Base-by-base conservation (phyloP, 2,113 vertebrate species). In the Siniperca knerii region DNA sequence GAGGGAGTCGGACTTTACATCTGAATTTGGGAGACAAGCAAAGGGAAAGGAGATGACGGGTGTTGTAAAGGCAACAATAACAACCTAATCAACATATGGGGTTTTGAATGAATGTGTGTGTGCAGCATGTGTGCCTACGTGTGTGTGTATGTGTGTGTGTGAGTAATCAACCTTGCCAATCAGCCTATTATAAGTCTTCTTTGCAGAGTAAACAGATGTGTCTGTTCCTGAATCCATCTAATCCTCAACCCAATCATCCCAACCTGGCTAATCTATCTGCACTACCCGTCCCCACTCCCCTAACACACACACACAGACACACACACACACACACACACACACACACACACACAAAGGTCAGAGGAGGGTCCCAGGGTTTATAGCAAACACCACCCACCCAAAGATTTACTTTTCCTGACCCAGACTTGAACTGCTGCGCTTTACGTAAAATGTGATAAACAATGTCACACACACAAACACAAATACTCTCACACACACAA, bases 211-310 rank as follows among this genome's bases (percentile, higher is more conserved):
- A 95, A 94, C 92, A 93, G 90, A 90, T 76, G 71, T 89, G 91
- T 92, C 91, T 90, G 73, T 84, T 90, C 87, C 84, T 55, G 71
- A 92, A 79, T 88, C 90, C 87, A 81, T 90, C 87, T 91, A 92
- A 93, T 94, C 93, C 94, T 92, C 91, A 89, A 90, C 77, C 90
- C 93, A 94, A 89, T 94, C 89, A 90, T 90, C 88, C 87, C 88
- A 92, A 92, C 83, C 88, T 85, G 84, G 84, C 92, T 93, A 92
- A 92, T 93, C 93, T 93, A 90, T 75, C 58, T 16, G 50, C 52
- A 46, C 55, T 40, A 33, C 82, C 88, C 87, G 75, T 29, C 67
- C 82, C 72, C 29, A 3, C 46, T 23, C 55, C 44, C 5, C 18
- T 52, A 52, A 60, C 44, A 67, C 65, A 25, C 79, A 65, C 48